phyloP scores from a whole-genome alignment of 2,113 vertebrate species.

The Grallaria varia region DNA sequence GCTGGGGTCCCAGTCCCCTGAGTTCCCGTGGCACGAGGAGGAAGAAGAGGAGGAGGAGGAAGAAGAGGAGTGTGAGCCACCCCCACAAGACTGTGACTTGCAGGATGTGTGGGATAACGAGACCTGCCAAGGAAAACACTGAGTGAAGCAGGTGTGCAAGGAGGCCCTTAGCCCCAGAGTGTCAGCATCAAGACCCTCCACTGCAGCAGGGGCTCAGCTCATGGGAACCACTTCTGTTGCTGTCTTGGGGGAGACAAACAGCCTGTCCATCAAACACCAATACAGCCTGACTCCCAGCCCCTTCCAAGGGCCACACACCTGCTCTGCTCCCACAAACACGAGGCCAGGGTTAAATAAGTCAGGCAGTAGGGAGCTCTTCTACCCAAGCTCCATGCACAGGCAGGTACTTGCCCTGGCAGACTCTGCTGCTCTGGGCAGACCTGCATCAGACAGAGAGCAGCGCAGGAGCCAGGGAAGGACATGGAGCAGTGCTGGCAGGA shows the following conservation, averaged over 20 bases:
- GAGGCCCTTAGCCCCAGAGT: neutral
- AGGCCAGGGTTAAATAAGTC: neutral
- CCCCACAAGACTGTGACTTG: constrained; percentile 91
- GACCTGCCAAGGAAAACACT: constrained; percentile 68
- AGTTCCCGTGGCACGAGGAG: constrained; percentile 91
- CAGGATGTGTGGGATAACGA: constrained; percentile 86
- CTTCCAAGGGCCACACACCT: neutral
- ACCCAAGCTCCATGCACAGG: rapidly evolving
- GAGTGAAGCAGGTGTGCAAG: neutral
- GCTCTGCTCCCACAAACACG: neutral
- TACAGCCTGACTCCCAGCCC: neutral
- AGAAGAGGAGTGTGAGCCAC: constrained; percentile 91
- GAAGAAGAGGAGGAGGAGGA: constrained; percentile 88
- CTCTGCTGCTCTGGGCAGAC: rapidly evolving
- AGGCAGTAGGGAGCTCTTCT: neutral
- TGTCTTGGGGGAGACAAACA: neutral
- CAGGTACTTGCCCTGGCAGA: neutral
- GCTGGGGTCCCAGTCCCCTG: constrained; percentile 98
- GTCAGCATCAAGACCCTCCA: neutral
- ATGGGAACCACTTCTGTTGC: neutral
- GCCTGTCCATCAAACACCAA: neutral
- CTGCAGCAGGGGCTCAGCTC: neutral
- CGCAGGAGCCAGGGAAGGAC: neutral
- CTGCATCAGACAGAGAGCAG: neutral
- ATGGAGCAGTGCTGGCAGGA: rapidly evolving